These are phyloP conservation scores for Ramphastos sulfuratus DNA, from an alignment of 2,113 vertebrate genomes.

Conservation along the genomic window DNA sequence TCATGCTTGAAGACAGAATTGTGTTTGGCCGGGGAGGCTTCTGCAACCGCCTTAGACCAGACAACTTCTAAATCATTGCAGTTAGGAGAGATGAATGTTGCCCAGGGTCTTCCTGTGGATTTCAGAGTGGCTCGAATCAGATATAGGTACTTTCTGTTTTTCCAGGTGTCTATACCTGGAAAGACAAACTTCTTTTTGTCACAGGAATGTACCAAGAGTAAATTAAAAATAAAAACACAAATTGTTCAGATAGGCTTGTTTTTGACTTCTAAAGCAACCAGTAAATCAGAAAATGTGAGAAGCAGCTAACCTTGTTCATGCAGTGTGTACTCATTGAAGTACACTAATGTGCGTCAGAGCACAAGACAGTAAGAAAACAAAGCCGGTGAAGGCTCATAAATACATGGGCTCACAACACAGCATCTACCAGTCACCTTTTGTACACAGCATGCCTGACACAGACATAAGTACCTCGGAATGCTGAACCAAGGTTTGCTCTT, in stretches of 20 bases:
- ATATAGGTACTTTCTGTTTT: neutral
- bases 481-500: neutral
- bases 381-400: neutral
- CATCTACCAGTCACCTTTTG: neutral
- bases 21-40: neutral
- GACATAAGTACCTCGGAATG: neutral
- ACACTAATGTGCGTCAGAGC: neutral
- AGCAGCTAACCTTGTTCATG: neutral
- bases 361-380: neutral
- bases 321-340: neutral
- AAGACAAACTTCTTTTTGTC: neutral
- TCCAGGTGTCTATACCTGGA: neutral
- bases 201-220: neutral
- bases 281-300: neutral
- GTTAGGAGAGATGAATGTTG: neutral
- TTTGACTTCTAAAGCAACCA: neutral
- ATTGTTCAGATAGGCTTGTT: neutral
- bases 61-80: neutral
- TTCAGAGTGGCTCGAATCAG: neutral
- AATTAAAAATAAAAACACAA: neutral
- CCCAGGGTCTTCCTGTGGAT: neutral
- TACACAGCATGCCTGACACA: neutral
- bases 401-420: neutral
- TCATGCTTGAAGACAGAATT: neutral
- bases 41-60: neutral